phyloP scores from a whole-genome alignment of 2,113 vertebrate species.

The Plotosus lineatus region DNA sequence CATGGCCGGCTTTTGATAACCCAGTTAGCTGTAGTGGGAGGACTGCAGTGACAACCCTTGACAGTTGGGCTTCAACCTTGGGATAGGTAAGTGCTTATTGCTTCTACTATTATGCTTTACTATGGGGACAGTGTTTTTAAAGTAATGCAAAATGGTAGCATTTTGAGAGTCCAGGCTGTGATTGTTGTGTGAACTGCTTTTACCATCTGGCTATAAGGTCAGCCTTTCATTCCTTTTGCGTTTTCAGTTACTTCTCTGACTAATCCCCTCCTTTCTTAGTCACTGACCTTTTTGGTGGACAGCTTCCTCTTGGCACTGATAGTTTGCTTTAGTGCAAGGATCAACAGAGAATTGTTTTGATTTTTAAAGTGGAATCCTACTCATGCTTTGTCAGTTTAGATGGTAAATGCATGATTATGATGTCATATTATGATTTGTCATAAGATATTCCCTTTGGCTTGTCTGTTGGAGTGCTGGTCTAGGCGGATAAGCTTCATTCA shows the following conservation, averaged over 20 bases:
- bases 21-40: no score
- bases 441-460: conserved; percentile 4
- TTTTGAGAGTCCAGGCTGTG: not conserved
- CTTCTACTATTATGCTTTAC: not conserved
- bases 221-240: not conserved
- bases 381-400: conserved; percentile 24
- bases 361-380: not conserved
- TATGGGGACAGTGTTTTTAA: not conserved
- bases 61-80: not conserved
- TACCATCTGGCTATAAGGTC: not conserved
- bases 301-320: not conserved
- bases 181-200: not conserved
- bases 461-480: conserved; percentile 15
- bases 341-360: not conserved
- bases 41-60: no score
- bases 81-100: not conserved
- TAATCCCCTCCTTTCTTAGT: not conserved
- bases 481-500: conserved; percentile 24
- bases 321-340: not conserved
- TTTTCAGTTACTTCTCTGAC: not conserved
- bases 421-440: conserved; percentile 1
- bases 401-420: not conserved
- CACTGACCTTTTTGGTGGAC: not conserved
- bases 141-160: not conserved
- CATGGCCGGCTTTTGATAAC: no score